Conservation (phyloP, 2,797 vertebrate genomes). For the Oreonectes daqikongensis region DNA sequence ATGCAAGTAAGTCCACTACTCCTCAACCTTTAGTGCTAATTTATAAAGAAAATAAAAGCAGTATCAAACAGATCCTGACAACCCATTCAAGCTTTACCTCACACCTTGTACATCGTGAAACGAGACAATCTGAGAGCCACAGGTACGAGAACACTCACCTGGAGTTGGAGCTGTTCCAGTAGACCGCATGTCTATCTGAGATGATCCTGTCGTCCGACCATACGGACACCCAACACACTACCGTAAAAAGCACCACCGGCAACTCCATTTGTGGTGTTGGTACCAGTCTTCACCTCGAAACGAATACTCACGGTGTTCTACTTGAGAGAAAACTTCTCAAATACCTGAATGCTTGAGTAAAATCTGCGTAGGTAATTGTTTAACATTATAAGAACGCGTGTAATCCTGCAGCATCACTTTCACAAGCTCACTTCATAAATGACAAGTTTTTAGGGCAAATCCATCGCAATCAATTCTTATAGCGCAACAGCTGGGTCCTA, state of each 20-base stretch:
- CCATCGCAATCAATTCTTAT: constrained; percentile 16
- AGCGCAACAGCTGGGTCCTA: background rate
- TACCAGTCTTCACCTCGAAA: constrained; percentile 19
- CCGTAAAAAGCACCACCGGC: constrained; percentile 76
- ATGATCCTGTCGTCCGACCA: constrained; percentile 93
- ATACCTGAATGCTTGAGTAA: background rate
- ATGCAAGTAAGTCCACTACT: no score
- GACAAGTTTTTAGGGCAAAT: constrained; percentile 1
- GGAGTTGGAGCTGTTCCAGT: constrained; percentile 97
- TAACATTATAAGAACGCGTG: constrained; percentile 17
- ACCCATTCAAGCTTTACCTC: no score
- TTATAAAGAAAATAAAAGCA: no score
- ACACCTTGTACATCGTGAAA: no score
- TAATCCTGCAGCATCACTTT: constrained; percentile 42
- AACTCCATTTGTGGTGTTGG: constrained; percentile 73
- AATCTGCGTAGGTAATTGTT: background rate
- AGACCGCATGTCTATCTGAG: constrained; percentile 91
- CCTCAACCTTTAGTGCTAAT: no score
- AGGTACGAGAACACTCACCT: constrained; percentile 76
- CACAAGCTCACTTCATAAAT: constrained; percentile 4
- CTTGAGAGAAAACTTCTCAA: constrained; percentile 33
- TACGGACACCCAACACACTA: constrained; percentile 84
- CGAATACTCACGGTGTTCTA: constrained; percentile 13
- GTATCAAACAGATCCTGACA: no score
- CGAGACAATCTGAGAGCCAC: background rate